Evolutionary conservation across 1,140 invertebrate species (phyloP).

Genomic region (Pogonomyrmex barbatus): DNA sequence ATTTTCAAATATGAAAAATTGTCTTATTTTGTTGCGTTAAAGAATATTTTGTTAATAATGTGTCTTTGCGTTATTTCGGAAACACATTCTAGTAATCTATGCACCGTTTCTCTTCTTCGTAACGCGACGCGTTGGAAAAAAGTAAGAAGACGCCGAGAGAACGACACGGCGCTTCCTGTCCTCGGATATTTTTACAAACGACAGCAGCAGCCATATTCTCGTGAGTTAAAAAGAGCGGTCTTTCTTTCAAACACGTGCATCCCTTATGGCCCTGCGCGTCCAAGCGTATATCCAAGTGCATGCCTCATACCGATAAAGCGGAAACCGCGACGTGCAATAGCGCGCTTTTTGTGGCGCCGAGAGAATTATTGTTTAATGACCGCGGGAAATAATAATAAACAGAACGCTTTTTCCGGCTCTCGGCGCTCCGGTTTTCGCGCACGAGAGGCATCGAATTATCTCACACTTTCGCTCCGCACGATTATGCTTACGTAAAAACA

Average conservation of each 20-base stretch:
- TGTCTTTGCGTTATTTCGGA: conserved; percentile 31
- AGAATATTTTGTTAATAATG: neutral
- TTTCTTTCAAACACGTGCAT: conserved; percentile 49
- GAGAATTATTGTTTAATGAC: neutral
- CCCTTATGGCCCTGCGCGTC: conserved; percentile 22
- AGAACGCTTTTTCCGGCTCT: conserved; percentile 24
- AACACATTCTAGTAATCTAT: conserved; percentile 44
- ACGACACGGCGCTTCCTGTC: conserved; percentile 60
- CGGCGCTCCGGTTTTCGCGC: neutral
- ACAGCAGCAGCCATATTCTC: conserved; percentile 38
- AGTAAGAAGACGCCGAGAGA: conserved; percentile 23
- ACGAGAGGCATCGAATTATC: conserved; percentile 45
- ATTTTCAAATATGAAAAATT: neutral
- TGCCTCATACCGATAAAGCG: neutral
- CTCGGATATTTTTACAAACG: conserved; percentile 66
- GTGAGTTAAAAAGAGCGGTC: conserved; percentile 40
- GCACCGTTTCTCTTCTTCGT: neutral
- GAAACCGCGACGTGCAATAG: neutral
- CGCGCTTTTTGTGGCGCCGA: neutral
- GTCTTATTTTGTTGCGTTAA: neutral
- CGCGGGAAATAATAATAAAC: neutral
- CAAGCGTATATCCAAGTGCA: neutral
- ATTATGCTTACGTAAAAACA: neutral
- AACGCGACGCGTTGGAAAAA: conserved; percentile 17
- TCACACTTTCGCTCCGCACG: conserved; percentile 35